Base-by-base conservation (phyloP, 2,888 invertebrate genomes). In the Helleia helle region DNA sequence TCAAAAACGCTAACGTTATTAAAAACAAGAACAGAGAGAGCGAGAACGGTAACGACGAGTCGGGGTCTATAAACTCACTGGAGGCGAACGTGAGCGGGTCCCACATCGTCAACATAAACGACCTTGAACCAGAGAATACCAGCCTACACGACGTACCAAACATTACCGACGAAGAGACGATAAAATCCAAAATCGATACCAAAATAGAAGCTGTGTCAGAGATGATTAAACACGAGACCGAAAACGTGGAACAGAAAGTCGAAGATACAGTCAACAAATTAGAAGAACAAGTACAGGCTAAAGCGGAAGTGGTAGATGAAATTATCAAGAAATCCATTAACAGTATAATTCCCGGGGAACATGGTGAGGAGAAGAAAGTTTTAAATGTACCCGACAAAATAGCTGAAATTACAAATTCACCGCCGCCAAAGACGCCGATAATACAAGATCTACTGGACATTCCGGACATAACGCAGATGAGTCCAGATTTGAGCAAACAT, bases 71-170 rank as follows among this genome's bases (percentile, higher is more conserved):
- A 50, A 73, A 84, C 55, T 86, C 85, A 46, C 62, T 86, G 51
- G 84, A 86, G 49, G 83, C 81, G n/a, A 85, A 86, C 56, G 85
- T 85, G 40, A 85, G 84, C 48, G 85, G 79, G 47, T 84, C 85
- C 18, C 85, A 85, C 48, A 85, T 86, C 44, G 74, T 83, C 65
- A 75, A 83, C 65, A 85, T 86, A 55, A 85, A 86, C 53, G 84
- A 85, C 65, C 73, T 85, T 62, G 77, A 75, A 46, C 63, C 59
- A 47, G 75, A 74, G 52, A 74, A 63, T 43, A 65, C 62, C 47
- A 73, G 70, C 52, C 66, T 63, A 52, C 72, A 73, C 50, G 73
- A 63, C 44, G 52, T 71, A 42, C 55, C 62, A 41, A 76, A 79
- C 43, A 58, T 74, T 47, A 69, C 73, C 46, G 63, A 65, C 42